phyloP scores from a whole-genome alignment of 2,113 vertebrate genomes.

The Urocitellus parryii region DNA sequence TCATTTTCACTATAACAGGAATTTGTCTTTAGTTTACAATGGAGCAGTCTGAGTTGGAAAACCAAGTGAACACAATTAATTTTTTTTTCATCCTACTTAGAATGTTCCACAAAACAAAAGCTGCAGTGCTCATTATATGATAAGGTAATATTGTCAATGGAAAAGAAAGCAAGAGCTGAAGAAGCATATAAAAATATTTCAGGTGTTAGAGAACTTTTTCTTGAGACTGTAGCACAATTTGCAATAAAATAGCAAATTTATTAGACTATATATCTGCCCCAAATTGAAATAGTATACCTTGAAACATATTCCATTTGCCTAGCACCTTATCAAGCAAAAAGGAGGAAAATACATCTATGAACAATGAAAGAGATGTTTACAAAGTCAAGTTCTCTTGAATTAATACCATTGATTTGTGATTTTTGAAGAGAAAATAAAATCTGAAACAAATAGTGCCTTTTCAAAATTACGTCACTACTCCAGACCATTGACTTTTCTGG shows the following conservation, averaged over 20 bases:
- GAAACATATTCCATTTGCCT: neutral
- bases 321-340: neutral
- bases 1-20: neutral
- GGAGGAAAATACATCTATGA: neutral
- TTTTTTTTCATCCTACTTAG: neutral
- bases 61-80: neutral
- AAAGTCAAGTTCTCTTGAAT: neutral
- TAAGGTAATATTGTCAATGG: neutral
- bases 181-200: neutral
- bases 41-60: neutral
- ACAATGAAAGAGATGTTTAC: neutral
- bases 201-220: neutral
- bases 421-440: neutral
- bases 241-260: neutral
- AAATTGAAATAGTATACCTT: neutral
- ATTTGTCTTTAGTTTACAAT: neutral
- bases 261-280: neutral
- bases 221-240: neutral
- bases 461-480: neutral
- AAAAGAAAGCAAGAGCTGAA: neutral
- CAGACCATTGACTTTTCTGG: neutral
- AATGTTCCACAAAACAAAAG: neutral
- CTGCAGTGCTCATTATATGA: neutral
- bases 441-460: neutral
- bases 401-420: neutral